phyloP scores from a whole-genome alignment of 2,888 invertebrate genomes.

The Nezara viridula region DNA sequence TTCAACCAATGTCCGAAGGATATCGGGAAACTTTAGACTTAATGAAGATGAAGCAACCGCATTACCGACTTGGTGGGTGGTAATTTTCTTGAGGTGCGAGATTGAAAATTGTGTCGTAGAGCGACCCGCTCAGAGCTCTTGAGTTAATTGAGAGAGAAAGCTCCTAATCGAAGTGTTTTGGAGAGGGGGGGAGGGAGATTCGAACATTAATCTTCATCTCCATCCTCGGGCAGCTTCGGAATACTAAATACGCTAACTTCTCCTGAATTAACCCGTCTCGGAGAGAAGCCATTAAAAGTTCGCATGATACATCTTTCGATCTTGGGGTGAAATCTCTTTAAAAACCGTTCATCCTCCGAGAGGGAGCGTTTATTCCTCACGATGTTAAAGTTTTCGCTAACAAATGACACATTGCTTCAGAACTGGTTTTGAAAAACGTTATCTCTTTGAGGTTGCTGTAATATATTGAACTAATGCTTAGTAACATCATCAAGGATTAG shows the following conservation, averaged over 20 bases:
- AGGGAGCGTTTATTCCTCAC: neutral
- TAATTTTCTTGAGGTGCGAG: constrained; percentile 37
- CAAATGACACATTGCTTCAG: neutral
- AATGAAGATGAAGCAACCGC: neutral
- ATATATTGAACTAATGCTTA: too few species aligned
- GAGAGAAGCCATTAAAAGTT: constrained; percentile 24
- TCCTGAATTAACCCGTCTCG: constrained; percentile 23
- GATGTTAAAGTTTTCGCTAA: neutral
- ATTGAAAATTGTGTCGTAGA: neutral
- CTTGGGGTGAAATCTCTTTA: neutral
- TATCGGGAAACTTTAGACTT: neutral
- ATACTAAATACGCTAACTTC: constrained; percentile 44
- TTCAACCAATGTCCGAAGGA: neutral
- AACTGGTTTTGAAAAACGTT: neutral
- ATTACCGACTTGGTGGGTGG: neutral
- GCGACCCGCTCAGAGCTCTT: neutral
- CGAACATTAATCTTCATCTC: constrained; percentile 33
- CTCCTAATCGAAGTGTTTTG: constrained; percentile 27
- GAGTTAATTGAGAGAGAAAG: constrained; percentile 19
- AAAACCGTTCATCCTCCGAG: neutral
- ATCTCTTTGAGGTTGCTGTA: neutral
- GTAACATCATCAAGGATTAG: too few species aligned
- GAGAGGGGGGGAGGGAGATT: neutral
- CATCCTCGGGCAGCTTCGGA: neutral
- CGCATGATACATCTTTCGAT: neutral